Evolutionary conservation across 2,797 vertebrate species (phyloP).

Genomic region (Melopsittacus undulatus): DNA sequence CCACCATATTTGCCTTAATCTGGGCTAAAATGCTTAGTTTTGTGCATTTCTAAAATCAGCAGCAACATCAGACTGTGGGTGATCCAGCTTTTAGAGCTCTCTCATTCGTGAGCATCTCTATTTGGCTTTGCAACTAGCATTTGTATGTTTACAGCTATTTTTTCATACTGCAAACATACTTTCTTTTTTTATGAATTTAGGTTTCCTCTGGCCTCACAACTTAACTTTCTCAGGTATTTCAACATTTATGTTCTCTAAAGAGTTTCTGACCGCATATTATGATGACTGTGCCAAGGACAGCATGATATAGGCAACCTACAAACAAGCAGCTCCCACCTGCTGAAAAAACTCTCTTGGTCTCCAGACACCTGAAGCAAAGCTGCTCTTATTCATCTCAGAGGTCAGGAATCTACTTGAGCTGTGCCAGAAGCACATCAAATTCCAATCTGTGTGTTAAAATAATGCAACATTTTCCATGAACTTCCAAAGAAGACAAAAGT

Average conservation of each 20-base stretch:
- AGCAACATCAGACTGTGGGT: not conserved
- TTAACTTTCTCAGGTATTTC: not conserved
- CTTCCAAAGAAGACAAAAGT: not conserved
- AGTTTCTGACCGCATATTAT: not conserved
- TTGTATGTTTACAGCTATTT: not conserved
- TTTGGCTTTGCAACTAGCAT: not conserved
- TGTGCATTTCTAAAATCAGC: not conserved
- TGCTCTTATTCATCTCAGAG: not conserved
- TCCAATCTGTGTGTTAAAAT: not conserved
- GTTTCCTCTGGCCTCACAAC: not conserved
- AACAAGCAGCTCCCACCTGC: not conserved
- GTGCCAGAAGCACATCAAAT: not conserved
- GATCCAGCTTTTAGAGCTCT: not conserved
- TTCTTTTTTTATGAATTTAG: not conserved
- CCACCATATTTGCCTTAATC: not conserved
- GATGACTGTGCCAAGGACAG: not conserved
- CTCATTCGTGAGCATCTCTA: not conserved
- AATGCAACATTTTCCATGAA: not conserved
- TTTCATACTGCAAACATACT: not conserved
- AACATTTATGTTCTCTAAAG: not conserved
- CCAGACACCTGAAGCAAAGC: not conserved
- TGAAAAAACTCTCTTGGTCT: not conserved
- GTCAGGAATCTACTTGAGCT: not conserved
- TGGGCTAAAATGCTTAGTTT: not conserved
- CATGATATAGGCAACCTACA: not conserved